phyloP scores from a whole-genome alignment of 1,140 invertebrate genomes.

The Zaprionus camerounensis region DNA sequence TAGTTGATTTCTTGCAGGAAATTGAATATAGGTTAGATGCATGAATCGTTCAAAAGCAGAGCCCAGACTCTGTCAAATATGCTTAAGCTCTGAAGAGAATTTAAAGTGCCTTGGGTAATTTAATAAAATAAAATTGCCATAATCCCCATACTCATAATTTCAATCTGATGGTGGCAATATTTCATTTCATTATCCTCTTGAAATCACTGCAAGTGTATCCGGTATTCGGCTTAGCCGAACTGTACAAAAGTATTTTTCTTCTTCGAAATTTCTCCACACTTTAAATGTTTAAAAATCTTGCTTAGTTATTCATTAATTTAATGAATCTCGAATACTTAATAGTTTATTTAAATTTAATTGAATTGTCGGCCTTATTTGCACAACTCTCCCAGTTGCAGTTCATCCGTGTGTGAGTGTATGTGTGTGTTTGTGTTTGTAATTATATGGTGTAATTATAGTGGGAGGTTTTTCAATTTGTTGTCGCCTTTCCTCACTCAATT shows the following conservation, averaged over 20 bases:
- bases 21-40: no score
- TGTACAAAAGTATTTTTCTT: neutral
- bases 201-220: conserved; percentile 22
- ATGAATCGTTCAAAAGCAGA: no score
- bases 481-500: neutral
- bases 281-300: conserved; percentile 15
- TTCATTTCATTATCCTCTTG: no score
- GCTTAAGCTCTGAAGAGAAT: no score
- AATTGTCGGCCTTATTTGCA: conserved; percentile 31
- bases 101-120: no score
- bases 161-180: no score
- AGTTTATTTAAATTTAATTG: conserved; percentile 40
- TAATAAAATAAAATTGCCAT: no score
- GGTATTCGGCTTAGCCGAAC: conserved; percentile 8
- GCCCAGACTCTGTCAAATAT: no score
- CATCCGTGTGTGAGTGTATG: neutral
- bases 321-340: conserved; percentile 35
- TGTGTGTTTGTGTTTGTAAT: neutral
- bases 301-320: conserved; percentile 41
- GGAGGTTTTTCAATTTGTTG: conserved; percentile 13
- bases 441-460: neutral
- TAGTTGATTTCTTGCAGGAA: no score
- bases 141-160: no score
- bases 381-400: conserved; percentile 18
- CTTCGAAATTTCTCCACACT: neutral